Base-by-base conservation (phyloP, 2,113 vertebrate genomes). In the Sylvia atricapilla region DNA sequence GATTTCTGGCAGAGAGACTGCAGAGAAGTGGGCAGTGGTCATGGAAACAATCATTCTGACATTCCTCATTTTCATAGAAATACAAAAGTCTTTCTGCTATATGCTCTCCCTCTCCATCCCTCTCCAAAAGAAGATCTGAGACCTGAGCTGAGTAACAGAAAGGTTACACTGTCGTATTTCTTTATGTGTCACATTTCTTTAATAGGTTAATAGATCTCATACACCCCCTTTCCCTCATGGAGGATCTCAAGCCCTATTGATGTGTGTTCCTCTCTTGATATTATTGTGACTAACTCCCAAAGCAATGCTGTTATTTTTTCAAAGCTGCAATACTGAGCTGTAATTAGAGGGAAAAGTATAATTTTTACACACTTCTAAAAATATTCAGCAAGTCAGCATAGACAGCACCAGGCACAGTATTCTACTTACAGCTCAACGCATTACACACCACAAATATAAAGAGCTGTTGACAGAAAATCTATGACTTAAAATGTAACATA, bases 381-480 rank as follows among this genome's bases (percentile, higher is more conserved):
- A 90, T 93, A 93, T 58, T 69, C 83, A 73, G 4, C 12, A 15
- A 85, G 37, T 84, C 94, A 96, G 52, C 43, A 70, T 3, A 94
- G 72, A 84, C 60, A 90, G 60, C 73, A 96, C 33, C 33, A 85
- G 62, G 35, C 37, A 79, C 55, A 63, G 52, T 74, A 60, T 67
- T 95, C 77, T 78, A 63, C 75, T 85, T 94, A 87, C 49, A 89
- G 25, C 37, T 95, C 91, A 94, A 87, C 33, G 25, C 84, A 67
- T 70, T 94, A 92, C 59, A 41, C 43, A 84, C 19, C 39, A 85
- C 23, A 86, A 84, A 69, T 66, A 47, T n/a, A 95, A 96, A 93
- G 63, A 95, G 80, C 24, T 18, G 37, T 41, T 97, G 94, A 96
- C 96, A 98, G 93, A 80, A 98, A 98, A 98, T 96, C 97, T 72